Conservation (phyloP, 2,113 vertebrate species). For the Nothoprocta pentlandii region DNA sequence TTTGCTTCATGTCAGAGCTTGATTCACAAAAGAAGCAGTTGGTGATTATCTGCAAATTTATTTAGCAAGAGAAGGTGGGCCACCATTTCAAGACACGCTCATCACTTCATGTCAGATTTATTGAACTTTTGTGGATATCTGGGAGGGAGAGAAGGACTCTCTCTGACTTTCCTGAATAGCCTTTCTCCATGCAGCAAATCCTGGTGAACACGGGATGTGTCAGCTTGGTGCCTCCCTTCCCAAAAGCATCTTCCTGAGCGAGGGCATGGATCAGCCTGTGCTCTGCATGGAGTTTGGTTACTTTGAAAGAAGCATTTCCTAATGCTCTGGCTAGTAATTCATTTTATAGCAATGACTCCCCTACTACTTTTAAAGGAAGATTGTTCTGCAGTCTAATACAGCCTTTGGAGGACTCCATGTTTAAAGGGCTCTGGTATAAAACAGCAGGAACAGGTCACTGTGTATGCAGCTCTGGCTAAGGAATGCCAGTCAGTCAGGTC, state of each 20-base stretch:
- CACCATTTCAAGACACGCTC: background rate
- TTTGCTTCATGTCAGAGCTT: conserved; percentile 36
- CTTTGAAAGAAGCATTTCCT: background rate
- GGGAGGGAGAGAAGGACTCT: background rate
- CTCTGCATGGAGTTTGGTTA: background rate
- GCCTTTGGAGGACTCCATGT: background rate
- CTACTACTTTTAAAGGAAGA: background rate
- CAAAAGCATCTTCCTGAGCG: background rate
- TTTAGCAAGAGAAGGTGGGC: background rate
- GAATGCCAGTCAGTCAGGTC: background rate
- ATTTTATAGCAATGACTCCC: background rate
- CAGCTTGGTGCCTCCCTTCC: background rate
- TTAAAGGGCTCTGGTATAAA: background rate
- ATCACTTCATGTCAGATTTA: background rate
- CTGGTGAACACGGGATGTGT: accelerated
- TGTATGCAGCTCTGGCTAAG: background rate
- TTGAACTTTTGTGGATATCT: background rate
- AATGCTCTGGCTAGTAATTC: background rate
- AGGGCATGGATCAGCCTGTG: background rate
- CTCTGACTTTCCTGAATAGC: background rate
- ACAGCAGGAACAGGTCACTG: background rate
- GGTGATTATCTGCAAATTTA: background rate
- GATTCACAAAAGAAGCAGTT: conserved; percentile 12
- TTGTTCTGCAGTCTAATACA: background rate
- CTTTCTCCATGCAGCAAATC: accelerated